A percentile compares a stretch with the other conserved stretches of the same genome.
Evolutionary conservation across 2,888 invertebrate species (phyloP).

Genomic region (Meteorus colon): DNA sequence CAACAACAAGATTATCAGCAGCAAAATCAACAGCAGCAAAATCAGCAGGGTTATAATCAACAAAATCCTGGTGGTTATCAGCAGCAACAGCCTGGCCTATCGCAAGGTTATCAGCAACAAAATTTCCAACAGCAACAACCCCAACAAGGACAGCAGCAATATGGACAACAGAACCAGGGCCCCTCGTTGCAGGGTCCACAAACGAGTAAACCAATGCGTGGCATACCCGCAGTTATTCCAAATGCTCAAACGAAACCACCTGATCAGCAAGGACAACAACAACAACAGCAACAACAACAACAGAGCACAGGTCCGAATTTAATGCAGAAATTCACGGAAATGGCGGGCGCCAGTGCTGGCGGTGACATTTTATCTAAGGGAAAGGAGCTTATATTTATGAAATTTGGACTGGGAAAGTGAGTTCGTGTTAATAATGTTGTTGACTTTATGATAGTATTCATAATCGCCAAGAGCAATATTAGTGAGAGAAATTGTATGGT

Average conservation of each 20-base stretch:
- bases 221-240: slow-evolving; percentile 75
- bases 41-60: slow-evolving; percentile 59
- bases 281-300: slow-evolving; percentile 70
- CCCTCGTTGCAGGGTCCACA: slow-evolving; percentile 63
- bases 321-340: slow-evolving; percentile 92
- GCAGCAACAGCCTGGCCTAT: slow-evolving; percentile 63
- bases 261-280: slow-evolving; percentile 69
- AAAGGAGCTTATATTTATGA: slow-evolving; percentile 95
- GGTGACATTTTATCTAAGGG: slow-evolving; percentile 94
- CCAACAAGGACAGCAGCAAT: slow-evolving; percentile 66
- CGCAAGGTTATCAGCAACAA: slow-evolving; percentile 62
- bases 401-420: slow-evolving; percentile 87
- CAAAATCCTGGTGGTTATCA: slow-evolving; percentile 58
- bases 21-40: slow-evolving; percentile 51
- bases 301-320: slow-evolving; percentile 81
- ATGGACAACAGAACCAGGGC: slow-evolving; percentile 64
- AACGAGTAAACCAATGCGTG: slow-evolving; percentile 69
- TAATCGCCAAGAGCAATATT: slow-evolving; percentile 24
- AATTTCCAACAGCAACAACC: slow-evolving; percentile 60
- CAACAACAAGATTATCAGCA: slow-evolving; percentile 60
- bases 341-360: slow-evolving; percentile 85
- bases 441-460: slow-evolving; percentile 40
- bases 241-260: slow-evolving; percentile 71
- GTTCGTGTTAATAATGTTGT: slow-evolving; percentile 41
- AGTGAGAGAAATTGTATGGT: slow-evolving; percentile 3